Percentiles rank a stretch among this genome's conserved stretches.
These are phyloP conservation scores for Pandion haliaetus DNA, from an alignment of 2,113 vertebrate genomes.

Conservation along the genomic window DNA sequence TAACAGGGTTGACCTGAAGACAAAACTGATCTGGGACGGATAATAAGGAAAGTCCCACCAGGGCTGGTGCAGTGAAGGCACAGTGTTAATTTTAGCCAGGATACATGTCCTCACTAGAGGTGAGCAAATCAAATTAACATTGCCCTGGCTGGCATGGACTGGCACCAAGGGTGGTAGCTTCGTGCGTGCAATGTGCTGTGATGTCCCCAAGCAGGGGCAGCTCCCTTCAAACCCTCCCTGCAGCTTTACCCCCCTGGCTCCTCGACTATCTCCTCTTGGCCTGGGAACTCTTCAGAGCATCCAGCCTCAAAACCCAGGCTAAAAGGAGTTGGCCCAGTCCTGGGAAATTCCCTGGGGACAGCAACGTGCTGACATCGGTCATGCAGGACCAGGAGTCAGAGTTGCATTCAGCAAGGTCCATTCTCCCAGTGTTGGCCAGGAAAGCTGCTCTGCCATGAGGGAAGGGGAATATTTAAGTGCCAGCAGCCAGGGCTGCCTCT, in stretches of 20 bases:
- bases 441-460: background rate
- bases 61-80: background rate
- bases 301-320: background rate
- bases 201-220: background rate
- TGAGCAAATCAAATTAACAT: background rate
- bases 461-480: background rate
- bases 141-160: background rate
- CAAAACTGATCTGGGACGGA: background rate
- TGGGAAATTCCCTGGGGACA: background rate
- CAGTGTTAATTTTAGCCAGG: background rate
- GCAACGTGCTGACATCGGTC: background rate
- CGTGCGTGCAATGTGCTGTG: background rate
- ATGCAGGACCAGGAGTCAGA: background rate
- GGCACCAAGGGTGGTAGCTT: background rate
- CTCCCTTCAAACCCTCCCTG: background rate
- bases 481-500: background rate
- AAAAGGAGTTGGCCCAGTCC: rapidly evolving
- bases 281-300: background rate
- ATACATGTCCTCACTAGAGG: rapidly evolving
- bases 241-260: background rate
- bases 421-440: background rate
- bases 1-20: background rate
- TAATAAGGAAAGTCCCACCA: background rate
- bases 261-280: background rate
- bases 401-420: background rate